Evolutionary conservation across 2,113 vertebrate genomes (phyloP).

Genomic region (Myiagra hebetior): DNA sequence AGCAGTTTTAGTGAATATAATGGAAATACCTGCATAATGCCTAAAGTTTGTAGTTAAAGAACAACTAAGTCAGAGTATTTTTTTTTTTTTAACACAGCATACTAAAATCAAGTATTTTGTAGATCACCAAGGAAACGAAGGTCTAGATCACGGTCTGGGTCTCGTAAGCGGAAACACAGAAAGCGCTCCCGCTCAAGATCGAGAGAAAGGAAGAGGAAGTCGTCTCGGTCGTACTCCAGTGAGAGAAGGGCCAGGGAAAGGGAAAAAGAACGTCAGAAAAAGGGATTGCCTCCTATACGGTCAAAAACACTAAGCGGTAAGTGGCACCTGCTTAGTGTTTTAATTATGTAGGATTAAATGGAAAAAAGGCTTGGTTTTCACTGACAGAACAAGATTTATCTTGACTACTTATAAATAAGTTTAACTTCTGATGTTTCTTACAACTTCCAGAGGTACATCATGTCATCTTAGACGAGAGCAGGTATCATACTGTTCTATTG

Average conservation of each 20-base stretch:
- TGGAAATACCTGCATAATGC: not conserved
- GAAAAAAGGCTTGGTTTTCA: not conserved
- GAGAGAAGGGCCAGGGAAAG: constrained; percentile 90
- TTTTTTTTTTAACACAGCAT: not conserved
- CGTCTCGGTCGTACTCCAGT: constrained; percentile 92
- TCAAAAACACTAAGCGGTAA: constrained; percentile 94
- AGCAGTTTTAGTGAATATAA: not conserved
- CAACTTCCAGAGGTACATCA: not conserved
- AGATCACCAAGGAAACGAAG: constrained; percentile 94
- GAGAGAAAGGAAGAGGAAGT: constrained; percentile 93
- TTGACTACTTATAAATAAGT: not conserved
- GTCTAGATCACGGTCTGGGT: constrained; percentile 93
- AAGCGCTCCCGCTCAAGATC: constrained; percentile 94
- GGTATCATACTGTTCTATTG: not conserved
- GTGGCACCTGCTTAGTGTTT: not conserved
- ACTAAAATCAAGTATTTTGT: constrained; percentile 41
- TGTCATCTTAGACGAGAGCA: not conserved
- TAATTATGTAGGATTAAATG: not conserved
- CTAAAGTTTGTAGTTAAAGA: not conserved
- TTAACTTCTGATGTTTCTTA: not conserved
- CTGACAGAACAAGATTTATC: not conserved
- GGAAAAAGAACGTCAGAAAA: constrained; percentile 96
- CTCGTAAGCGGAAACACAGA: constrained; percentile 94
- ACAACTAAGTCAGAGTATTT: not conserved
- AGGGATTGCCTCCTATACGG: constrained; percentile 90